Evolutionary conservation across 2,113 vertebrate genomes (phyloP).

Genomic region (Corythaeola cristata): DNA sequence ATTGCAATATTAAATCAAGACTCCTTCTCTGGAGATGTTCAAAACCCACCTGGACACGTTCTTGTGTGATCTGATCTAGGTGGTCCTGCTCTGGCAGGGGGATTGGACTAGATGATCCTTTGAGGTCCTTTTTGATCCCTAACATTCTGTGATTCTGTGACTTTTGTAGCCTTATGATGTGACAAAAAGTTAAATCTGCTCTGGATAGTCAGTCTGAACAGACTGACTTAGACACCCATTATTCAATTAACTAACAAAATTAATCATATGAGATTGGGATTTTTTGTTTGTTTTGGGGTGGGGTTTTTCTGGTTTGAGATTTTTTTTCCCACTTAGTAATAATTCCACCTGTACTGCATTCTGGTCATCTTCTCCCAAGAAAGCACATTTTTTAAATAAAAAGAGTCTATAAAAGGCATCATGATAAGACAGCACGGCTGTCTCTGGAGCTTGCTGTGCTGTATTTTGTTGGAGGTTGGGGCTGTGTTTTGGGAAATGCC

Average conservation of each 20-base stretch:
- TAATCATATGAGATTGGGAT: background rate
- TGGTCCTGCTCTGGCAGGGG: too few relatives aligned
- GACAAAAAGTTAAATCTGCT: background rate
- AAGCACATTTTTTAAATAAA: background rate
- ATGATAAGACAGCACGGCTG: background rate
- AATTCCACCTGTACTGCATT: background rate
- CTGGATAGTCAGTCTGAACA: background rate
- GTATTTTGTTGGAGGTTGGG: background rate
- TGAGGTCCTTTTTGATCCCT: too few relatives aligned
- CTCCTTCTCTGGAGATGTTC: too few relatives aligned
- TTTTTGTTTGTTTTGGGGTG: background rate
- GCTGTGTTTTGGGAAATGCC: background rate
- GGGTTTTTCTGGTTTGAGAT: accelerated
- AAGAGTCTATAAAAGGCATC: background rate
- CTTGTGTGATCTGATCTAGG: too few relatives aligned
- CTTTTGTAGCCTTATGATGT: accelerated
- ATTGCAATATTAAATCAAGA: background rate
- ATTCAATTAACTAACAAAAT: background rate
- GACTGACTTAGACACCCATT: background rate
- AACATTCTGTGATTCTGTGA: too few relatives aligned
- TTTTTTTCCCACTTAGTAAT: background rate
- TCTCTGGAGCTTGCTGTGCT: background rate
- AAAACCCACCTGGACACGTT: too few relatives aligned
- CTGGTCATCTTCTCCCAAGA: background rate
- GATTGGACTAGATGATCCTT: too few relatives aligned